Evolutionary conservation across 2,888 invertebrate genomes (phyloP), one percentile per base, ranked within the genome.

Genomic region (Patella ulyssiponensis): DNA sequence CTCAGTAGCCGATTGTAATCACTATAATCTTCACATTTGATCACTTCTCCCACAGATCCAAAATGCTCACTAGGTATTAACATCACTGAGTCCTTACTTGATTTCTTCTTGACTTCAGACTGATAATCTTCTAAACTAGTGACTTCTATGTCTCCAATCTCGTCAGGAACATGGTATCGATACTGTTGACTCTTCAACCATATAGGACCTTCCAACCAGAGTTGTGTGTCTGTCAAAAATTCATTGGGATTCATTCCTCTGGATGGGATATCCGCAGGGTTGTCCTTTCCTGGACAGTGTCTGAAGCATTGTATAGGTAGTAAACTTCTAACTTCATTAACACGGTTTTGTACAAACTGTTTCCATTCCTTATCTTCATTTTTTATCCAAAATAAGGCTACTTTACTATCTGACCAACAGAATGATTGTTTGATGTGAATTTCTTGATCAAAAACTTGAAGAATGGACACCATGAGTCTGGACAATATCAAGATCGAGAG

Each of bases 291-390:
- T 58, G 58, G 58, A 58, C 58, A 58, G 58, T 58, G 58, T 20
- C 20, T 58, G 58, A 58, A 58, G 20, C 17, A n/a, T 9, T 58
- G n/a, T n/a, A 58, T 20, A 58, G n/a, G 58, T 20, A 58, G 4
- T 20, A 58, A 20, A 58, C 58, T 58, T 58, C 58, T 17, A 58
- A 58, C 20, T 58, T 58, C 58, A 58, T 58, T 58, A 2, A 58
- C 58, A 17, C 58, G 17, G 58, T 58, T 58, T 20, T 58, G 58
- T 14, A 58, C 58, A 17, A 58, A 58, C 58, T 58, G 58, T 9
- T 58, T 58, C 58, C 58, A 58, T 20, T 58, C 58, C 20, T 58
- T 58, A 58, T 58, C 58, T 58, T 58, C n/a, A 58, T 58, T 58
- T 20, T 58, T 58, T 20, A 58, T 20, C 58, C 58, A 58, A 33